Evolutionary conservation across 2,888 invertebrate genomes (phyloP), one percentile per base, ranked within the genome.

Genomic region (Dynastes tityus): DNA sequence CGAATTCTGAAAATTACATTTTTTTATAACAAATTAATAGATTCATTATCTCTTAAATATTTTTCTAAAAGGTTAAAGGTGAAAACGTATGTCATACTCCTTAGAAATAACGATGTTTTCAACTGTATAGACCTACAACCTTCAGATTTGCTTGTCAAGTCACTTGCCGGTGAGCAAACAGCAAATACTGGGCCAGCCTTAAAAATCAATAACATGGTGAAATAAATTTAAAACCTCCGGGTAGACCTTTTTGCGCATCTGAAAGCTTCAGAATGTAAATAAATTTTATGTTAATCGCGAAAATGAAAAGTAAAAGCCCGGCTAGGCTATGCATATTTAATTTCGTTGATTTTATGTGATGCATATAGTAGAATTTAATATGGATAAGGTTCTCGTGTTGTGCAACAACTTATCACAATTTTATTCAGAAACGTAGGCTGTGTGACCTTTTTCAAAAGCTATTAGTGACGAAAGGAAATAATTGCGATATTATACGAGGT

Each of bases 1-100:
- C 98, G 95, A 87, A 99, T 96, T 89, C 98, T 98, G 90, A 13
- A 89, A 90, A 82, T 76, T 37, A 45, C 45, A 8, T 16, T 16
- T 16, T 32, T 32, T 45, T 11, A 45, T 8, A 11, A 8, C 45
- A 45, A 8, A 9, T 45, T 2, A 45, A 45, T 9, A 3, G 45
- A 45, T 45, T 9, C 11, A 2, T 45, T 8, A 9, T 11, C 9
- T 9, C 8, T 45, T 45, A 45, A 45, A 45, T 9, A 8, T 45
- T 45, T 9, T 45, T 45, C 8, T 63, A 29, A 0, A 63, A n/a
- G 27, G 29, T 63, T 63, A 27, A 63, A 22, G 29, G 45, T 45
- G 11, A 45, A 45, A 11, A 45, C 45, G 45, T 45, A 9, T 29
- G 29, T 63, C 29, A 5, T 32, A 29, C 8, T 6, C 3, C 63